Evolutionary conservation across 1,140 invertebrate species (phyloP).

Genomic region (Diploscapter pachys): DNA sequence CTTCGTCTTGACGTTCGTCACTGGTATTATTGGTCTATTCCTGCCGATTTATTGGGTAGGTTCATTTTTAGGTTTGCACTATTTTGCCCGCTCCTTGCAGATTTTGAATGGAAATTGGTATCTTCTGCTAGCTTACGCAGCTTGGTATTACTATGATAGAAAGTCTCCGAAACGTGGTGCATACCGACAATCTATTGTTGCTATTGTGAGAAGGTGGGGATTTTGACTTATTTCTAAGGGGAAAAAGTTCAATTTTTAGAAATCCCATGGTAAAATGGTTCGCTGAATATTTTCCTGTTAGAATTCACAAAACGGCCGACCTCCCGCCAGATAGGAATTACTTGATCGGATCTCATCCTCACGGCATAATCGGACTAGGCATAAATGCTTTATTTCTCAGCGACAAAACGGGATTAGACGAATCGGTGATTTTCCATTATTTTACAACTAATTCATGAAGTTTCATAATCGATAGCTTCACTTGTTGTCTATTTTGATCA

Average conservation of each 20-base stretch:
- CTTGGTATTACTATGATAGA: not conserved
- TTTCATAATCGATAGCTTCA: no score
- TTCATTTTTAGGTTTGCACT: no score
- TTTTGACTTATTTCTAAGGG: not conserved
- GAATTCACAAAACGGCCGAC: constrained; percentile 26
- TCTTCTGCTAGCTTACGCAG: not conserved
- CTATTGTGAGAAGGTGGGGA: no score
- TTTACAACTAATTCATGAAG: no score
- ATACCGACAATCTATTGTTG: no score
- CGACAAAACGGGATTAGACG: constrained; percentile 70
- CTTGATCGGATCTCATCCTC: constrained; percentile 72
- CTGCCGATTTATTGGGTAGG: no score
- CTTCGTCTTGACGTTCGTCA: no score
- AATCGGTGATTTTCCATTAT: constrained; percentile 46
- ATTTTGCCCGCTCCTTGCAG: no score
- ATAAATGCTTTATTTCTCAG: constrained; percentile 68
- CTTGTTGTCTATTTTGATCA: not conserved
- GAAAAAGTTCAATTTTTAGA: constrained; percentile 12
- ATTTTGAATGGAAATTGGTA: no score
- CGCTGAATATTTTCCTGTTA: constrained; percentile 27
- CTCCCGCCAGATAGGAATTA: constrained; percentile 24
- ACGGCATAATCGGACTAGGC: constrained; percentile 66
- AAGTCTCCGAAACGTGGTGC: not conserved
- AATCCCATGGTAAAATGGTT: constrained; percentile 25
- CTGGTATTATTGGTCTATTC: no score